Evolutionary conservation across 2,113 vertebrate species (phyloP).

Genomic region (Mugil cephalus): DNA sequence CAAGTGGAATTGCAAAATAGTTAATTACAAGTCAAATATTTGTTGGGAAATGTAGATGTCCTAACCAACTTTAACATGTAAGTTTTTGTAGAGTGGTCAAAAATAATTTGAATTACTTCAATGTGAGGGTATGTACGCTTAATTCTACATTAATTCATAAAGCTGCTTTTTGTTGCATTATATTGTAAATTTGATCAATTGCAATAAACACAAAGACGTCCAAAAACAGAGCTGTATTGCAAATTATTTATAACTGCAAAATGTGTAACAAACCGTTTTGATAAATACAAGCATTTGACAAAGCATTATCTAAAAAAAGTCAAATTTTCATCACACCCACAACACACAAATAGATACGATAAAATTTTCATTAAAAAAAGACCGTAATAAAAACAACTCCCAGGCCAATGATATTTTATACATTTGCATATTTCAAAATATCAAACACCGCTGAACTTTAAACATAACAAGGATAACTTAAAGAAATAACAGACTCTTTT

Average conservation of each 20-base stretch:
- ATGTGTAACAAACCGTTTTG: slow-evolving; percentile 81
- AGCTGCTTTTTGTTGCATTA: not conserved
- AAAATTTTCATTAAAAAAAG: slow-evolving; percentile 58
- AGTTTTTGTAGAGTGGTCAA: too few species aligned
- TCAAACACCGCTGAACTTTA: slow-evolving; percentile 60
- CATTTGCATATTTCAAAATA: slow-evolving; percentile 83
- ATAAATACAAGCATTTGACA: slow-evolving; percentile 86
- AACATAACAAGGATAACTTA: slow-evolving; percentile 73
- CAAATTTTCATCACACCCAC: slow-evolving; percentile 59
- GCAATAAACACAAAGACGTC: not conserved
- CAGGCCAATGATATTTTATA: slow-evolving; percentile 70
- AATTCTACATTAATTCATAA: slow-evolving; percentile 6
- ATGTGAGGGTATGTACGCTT: not conserved
- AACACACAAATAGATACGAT: slow-evolving; percentile 70
- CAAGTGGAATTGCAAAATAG: too few species aligned
- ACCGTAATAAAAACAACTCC: slow-evolving; percentile 47
- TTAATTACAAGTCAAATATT: too few species aligned
- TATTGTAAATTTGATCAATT: not conserved
- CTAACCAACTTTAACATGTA: too few species aligned
- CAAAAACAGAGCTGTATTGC: slow-evolving; percentile 49
- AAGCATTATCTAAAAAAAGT: slow-evolving; percentile 72
- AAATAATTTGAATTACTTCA: too few species aligned
- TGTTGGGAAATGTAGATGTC: too few species aligned
- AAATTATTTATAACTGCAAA: slow-evolving; percentile 82
- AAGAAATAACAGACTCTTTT: slow-evolving; percentile 34